Evolutionary conservation across 1,140 invertebrate genomes (phyloP), one percentile per base, ranked within the genome.

Genomic region (Leptonema lineaticorne): DNA sequence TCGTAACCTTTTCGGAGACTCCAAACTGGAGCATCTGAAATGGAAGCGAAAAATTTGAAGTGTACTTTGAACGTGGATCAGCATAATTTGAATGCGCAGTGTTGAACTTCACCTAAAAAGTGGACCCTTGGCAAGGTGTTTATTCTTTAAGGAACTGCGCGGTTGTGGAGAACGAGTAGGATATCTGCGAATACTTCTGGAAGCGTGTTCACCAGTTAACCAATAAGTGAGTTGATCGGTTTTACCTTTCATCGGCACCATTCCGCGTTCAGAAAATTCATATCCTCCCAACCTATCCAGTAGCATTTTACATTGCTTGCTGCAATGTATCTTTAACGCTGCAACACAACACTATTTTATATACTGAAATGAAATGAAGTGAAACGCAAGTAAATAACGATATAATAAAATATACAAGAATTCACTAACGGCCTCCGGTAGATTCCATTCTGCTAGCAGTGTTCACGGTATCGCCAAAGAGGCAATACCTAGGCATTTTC

Each of bases 361-460:
- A 57, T 18, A 30, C 16, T 45, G n/a, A 48, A 46, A 20, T 16
- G n/a, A n/a, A n/a, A n/a, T n/a, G n/a, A n/a, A n/a, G n/a, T n/a
- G n/a, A 37, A 63, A 33, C 28, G 20, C 24, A 56, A 33, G 30
- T 24, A 27, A n/a, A 28, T 20, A 9, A 48, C 63, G 56, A 37
- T 63, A 22, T 26, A 28, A 37, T 27, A 9, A 33, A 45, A 26
- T 8, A 11, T 58, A 37, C 6, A 16, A 18, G 2, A 63, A 50
- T n/a, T n/a, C 63, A 78, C 78, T 78, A 75, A 82, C 80, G 86
- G 76, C 92, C 90, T 0, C 94, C 94, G n/a, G 92, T 96, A 0
- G 93, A 95, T 80, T 98, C 95, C 91, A 98, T 96, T 33, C 95
- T 83, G 3, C 94, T 96, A 0, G 95, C 94, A 0, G 94, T 96